Evolutionary conservation across 2,113 vertebrate genomes (phyloP), one percentile per base, ranked within the genome.

Genomic region (Strix uralensis): DNA sequence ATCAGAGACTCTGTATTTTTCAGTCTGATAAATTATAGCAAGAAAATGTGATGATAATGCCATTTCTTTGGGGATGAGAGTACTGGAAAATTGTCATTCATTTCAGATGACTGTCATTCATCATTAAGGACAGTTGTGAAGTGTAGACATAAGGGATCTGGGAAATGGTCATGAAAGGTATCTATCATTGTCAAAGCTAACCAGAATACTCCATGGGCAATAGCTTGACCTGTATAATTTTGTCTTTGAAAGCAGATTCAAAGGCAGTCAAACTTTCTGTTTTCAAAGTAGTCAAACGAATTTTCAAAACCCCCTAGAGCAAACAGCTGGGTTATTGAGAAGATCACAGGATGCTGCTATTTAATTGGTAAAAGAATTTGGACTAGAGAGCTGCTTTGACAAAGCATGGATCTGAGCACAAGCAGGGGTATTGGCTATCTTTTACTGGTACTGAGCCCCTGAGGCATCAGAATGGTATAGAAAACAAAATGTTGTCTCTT

Each of bases 91-190:
- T 92, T 95, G 70, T 92, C 63, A 63, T 92, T 96, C 74, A 36
- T 70, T 77, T 57, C 52, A 49, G 84, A 93, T 90, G 84, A 90
- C 79, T 94, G 94, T 86, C 92, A 90, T 96, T 95, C 73, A 90
- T 97, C 92, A 97, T 95, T 97, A 97, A 74, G 61, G 84, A 75
- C 72, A 79, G 52, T 70, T 92, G 84, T 83, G 91, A 95, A 96
- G 52, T 72, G 40, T 51, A 75, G 44, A 81, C 84, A 72, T 93
- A 91, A 94, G 57, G 38, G 67, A 92, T 72, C 59, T 92, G 49
- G 85, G 72, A 96, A 95, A 88, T 42, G 44, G 84, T 83, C 87
- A 79, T 78, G 89, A 95, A 95, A 93, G 46, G 81, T 96, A 95
- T 96, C 87, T 26, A 46, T 96, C 96, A 96, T 66, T 96, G 95